phyloP scores from a whole-genome alignment of 2,888 invertebrate species.

The Pachycephus smyrnensis region DNA sequence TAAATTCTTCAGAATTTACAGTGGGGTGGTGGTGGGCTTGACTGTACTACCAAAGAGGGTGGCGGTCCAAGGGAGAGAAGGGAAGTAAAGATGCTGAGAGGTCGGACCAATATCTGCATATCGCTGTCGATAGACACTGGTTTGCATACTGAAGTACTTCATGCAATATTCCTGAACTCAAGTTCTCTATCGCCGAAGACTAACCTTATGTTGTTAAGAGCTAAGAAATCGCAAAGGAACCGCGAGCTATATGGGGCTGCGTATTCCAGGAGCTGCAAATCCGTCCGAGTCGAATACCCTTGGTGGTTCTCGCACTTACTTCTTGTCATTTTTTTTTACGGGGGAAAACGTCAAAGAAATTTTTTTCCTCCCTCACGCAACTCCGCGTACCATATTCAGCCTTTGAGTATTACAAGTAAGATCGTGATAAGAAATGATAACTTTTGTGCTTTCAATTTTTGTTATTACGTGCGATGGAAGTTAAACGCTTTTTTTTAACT shows the following conservation, averaged over 20 bases:
- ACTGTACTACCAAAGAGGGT: not conserved
- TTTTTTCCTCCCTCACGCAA: not conserved
- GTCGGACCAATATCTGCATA: slow-evolving; percentile 50
- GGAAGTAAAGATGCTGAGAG: slow-evolving; percentile 41
- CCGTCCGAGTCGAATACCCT: slow-evolving; percentile 19
- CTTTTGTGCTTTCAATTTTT: not conserved
- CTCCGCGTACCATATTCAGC: not conserved
- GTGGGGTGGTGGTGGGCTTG: not conserved
- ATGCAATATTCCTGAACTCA: slow-evolving; percentile 37
- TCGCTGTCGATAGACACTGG: slow-evolving; percentile 42
- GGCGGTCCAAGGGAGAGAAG: slow-evolving; percentile 8
- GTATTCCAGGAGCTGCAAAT: slow-evolving; percentile 15
- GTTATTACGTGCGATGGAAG: not conserved
- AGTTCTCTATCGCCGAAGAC: not conserved
- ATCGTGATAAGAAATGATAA: not conserved
- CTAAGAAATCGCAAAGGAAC: slow-evolving; percentile 17
- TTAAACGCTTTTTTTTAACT: not conserved
- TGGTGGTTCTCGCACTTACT: not conserved
- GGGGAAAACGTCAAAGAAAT: not conserved
- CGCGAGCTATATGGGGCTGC: not conserved
- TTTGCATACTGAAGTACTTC: slow-evolving; percentile 47
- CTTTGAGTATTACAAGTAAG: not conserved
- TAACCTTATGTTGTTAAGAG: slow-evolving; percentile 26
- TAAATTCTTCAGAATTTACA: not conserved
- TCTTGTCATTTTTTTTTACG: not conserved